Conservation (phyloP, 2,888 invertebrate genomes). For the Ochropacha duplaris region DNA sequence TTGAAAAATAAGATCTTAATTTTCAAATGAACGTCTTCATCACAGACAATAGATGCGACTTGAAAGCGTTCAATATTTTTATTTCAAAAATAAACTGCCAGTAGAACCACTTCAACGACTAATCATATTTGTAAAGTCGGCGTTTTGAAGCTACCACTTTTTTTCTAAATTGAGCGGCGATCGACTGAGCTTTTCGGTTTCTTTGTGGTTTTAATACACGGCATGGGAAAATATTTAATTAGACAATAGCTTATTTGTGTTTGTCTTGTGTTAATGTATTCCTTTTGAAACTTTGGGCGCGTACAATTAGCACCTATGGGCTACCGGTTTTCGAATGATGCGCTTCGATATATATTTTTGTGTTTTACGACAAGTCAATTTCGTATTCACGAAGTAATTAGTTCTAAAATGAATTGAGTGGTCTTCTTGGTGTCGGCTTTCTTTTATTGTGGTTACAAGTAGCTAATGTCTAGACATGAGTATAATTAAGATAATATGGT, state of each 20-base stretch:
- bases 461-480: constrained; percentile 54
- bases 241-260: constrained; percentile 82
- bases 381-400: constrained; percentile 48
- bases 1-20: no score
- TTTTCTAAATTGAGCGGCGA: constrained; percentile 56
- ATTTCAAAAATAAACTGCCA: constrained; percentile 48
- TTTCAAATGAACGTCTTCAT: constrained; percentile 63
- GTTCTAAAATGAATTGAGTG: constrained; percentile 23
- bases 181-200: constrained; percentile 51
- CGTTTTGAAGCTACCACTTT: constrained; percentile 41
- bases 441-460: constrained; percentile 21
- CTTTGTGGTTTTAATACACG: constrained; percentile 66
- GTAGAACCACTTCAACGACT: constrained; percentile 77
- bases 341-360: constrained; percentile 31
- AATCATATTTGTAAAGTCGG: constrained; percentile 80
- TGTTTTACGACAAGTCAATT: constrained; percentile 75
- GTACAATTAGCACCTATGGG: constrained; percentile 72
- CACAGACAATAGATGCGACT: constrained; percentile 62
- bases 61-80: constrained; percentile 44
- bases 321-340: constrained; percentile 60
- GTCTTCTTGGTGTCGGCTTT: constrained; percentile 10
- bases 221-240: constrained; percentile 82
- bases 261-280: constrained; percentile 81
- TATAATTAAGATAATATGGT: constrained; percentile 64
- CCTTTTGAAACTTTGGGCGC: constrained; percentile 67